Evolutionary conservation across 2,888 invertebrate species (phyloP).

Genomic region (Vannuccia rotundouncinata): DNA sequence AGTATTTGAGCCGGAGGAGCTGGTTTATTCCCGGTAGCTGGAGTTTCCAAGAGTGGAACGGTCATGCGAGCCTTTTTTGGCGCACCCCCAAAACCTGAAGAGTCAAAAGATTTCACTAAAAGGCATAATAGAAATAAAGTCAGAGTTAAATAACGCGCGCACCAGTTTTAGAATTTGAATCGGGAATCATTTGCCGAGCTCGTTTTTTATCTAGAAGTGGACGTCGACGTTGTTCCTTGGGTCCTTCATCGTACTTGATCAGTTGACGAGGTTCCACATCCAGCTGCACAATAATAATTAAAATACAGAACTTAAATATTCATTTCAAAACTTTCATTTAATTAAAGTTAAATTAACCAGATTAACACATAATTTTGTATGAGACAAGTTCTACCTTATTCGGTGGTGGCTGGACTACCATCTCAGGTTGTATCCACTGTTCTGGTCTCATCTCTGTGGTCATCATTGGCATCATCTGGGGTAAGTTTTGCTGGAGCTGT

Average conservation of each 20-base stretch:
- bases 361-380: no score
- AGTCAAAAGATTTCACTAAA: neutral
- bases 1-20: neutral
- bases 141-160: no score
- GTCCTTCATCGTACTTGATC: neutral
- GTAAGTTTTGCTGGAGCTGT: neutral
- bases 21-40: neutral
- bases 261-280: neutral
- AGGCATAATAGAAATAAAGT: neutral
- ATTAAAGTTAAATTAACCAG: no score
- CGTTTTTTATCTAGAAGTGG: neutral
- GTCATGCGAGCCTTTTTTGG: neutral
- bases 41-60: neutral
- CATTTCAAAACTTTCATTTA: no score
- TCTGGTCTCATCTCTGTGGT: neutral
- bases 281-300: no score
- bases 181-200: neutral
- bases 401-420: neutral
- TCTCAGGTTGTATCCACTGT: neutral
- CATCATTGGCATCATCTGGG: neutral
- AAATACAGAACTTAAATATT: no score
- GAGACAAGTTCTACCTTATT: neutral
- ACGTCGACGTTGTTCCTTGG: neutral
- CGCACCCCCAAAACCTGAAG: neutral
- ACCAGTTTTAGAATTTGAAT: neutral